Evolutionary conservation across 2,113 vertebrate genomes (phyloP), one percentile per base, ranked within the genome.

Genomic region (Piaya cayana): DNA sequence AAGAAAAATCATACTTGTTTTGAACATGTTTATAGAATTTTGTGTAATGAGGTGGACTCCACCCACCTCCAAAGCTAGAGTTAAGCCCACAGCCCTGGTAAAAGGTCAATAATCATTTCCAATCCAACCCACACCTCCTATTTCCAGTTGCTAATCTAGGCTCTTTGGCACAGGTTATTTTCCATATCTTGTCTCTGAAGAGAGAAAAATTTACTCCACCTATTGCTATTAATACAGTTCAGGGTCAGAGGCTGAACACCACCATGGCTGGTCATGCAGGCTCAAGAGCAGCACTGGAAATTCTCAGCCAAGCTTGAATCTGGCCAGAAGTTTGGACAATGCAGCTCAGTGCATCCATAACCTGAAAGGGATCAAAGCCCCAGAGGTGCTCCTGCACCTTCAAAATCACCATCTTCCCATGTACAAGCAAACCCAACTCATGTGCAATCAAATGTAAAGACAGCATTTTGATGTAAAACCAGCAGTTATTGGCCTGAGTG

Each of bases 61-160:
- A 82, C 32, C 37, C 55, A 55, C 15, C 26, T 70, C 52, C 45
- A 64, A 58, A 64, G 34, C 10, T 59, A 21, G 0, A 60, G 23
- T 52, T 76, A 87, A 85, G 3, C 19, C 29, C 42, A 92, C 29
- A 92, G 64, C 30, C 37, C 59, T 18, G 22, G 42, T 74, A 76
- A 74, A 88, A 91, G 34, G 67, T 80, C 42, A 94, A 63, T 45
- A 88, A 58, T 62, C 42, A 72, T 37, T 91, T 59, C 81, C 70
- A 91, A 69, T 55, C 45, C 50, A 89, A 67, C 25, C 32, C 39
- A 69, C 7, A 2, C 53, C 81, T 91, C 78, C 62, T 17, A 25
- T 62, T 95, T 92, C 81, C 84, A 87, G 77, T 15, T 72, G 83
- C 49, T 92, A 93, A 91, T 58, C 79, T 70, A 42, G 67, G 50